phyloP scores from a whole-genome alignment of 2,113 vertebrate species.

The Nesogale talazaci region DNA sequence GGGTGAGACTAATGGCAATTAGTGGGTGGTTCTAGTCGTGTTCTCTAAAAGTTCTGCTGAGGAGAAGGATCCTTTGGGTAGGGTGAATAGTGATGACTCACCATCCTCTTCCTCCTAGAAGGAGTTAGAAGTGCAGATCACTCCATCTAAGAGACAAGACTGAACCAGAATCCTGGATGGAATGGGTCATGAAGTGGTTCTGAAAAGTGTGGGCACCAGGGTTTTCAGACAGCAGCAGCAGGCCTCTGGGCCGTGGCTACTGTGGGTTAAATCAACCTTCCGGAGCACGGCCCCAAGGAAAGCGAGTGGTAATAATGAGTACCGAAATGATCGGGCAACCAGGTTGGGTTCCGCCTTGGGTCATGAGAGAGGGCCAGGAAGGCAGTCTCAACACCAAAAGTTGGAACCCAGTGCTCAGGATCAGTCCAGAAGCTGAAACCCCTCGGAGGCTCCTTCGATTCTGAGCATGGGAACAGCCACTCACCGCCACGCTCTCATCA shows the following conservation, averaged over 20 bases:
- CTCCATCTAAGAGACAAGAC: background rate
- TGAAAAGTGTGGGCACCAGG: background rate
- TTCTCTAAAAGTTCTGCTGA: slow-evolving; percentile 11
- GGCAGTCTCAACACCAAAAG: background rate
- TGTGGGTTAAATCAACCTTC: background rate
- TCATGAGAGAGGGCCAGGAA: background rate
- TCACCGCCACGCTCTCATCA: background rate
- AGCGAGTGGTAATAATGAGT: background rate
- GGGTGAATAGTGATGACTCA: background rate
- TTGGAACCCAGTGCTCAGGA: background rate
- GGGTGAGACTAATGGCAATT: background rate
- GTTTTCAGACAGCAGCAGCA: background rate
- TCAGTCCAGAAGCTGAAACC: background rate
- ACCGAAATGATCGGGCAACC: background rate
- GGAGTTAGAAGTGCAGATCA: background rate
- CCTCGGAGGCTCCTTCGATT: background rate
- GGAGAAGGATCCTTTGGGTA: background rate
- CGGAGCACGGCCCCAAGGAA: background rate
- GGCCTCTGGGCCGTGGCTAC: background rate
- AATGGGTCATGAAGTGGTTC: background rate
- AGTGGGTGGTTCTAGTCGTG: background rate
- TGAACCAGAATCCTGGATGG: background rate
- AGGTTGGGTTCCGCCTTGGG: background rate
- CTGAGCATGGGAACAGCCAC: background rate
- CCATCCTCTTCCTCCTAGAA: background rate